Evolutionary conservation across 2,113 vertebrate genomes (phyloP), one percentile per base, ranked within the genome.

Genomic region (Melanerpes aurifrons): DNA sequence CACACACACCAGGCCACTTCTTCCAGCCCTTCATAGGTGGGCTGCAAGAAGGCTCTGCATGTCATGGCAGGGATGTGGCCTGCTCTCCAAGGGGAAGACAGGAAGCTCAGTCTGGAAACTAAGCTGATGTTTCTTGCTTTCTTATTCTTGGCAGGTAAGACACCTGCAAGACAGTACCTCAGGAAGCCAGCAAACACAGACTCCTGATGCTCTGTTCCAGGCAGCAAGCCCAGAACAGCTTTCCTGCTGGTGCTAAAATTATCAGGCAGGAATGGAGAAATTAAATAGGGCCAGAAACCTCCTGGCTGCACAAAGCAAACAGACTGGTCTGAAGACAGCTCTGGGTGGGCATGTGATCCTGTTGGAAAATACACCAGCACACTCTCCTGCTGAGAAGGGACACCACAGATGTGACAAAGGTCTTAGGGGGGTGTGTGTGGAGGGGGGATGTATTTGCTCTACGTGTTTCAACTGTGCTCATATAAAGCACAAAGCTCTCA

Each of bases 121-220:
- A 81, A 83, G 45, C 69, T 47, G 73, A 56, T 45, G 43, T 66
- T 83, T 90, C 72, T 75, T 80, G 58, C 73, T 92, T 87, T 95
- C 91, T 96, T 96, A 69, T 94, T 94, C 79, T 95, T 96, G 96
- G 95, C 94, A 95, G 84, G 91, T 94, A 77, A 81, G 75, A 53
- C 22, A 96, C 94, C 94, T 94, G 91, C 21, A 73, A 88, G 72
- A 69, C 28, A 59, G 89, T 21, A 43, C 32, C 43, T 68, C 53
- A 48, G 85, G 87, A 86, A 1, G 79, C 87, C 93, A 94, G 82
- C 66, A 68, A 81, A 64, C 89, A 62, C 87, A 91, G 89, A 24
- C 70, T 84, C 82, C 75, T 2, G 15, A 56, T 22, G 81, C 24
- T 9, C 32, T 7, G 0, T 54, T 92, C 84, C 68, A 82, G 95